Evolutionary conservation across 2,888 invertebrate species (phyloP).

Genomic region (Phortica magna): DNA sequence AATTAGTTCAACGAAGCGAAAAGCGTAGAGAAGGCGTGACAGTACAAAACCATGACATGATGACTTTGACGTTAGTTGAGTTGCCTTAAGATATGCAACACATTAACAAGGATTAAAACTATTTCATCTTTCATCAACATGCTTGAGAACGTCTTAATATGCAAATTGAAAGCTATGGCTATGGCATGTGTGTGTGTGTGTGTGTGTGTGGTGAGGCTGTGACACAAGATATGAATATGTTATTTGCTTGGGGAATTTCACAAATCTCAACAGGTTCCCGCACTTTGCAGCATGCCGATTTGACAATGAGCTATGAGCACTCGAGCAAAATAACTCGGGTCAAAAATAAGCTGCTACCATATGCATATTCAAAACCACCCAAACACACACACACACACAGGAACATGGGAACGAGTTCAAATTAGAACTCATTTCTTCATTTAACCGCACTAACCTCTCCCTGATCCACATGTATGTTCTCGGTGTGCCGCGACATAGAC

Average conservation of each 20-base stretch:
- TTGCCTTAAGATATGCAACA: background rate
- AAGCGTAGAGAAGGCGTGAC: background rate
- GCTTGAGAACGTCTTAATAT: conserved; percentile 20
- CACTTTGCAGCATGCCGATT: conserved; percentile 62
- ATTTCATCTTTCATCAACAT: conserved; percentile 42
- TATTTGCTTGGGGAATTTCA: conserved; percentile 75
- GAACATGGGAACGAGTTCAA: background rate
- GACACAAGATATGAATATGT: conserved; percentile 73
- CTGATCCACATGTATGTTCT: background rate
- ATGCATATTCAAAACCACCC: background rate
- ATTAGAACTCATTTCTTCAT: background rate
- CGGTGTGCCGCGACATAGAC: background rate
- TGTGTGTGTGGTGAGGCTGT: conserved; percentile 27
- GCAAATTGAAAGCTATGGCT: conserved; percentile 22
- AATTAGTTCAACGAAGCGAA: conserved; percentile 49
- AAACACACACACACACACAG: background rate
- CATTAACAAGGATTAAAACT: conserved; percentile 64
- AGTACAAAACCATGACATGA: background rate
- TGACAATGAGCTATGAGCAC: conserved; percentile 2
- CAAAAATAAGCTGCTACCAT: conserved; percentile 22
- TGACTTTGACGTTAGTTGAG: background rate
- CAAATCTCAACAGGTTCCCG: conserved; percentile 76
- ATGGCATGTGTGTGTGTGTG: conserved; percentile 34
- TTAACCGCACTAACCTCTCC: conserved; percentile 9
- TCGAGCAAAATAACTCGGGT: conserved; percentile 14